These are phyloP conservation scores for Mesitornis unicolor DNA, from an alignment of 2,113 vertebrate species.

Conservation along the genomic window DNA sequence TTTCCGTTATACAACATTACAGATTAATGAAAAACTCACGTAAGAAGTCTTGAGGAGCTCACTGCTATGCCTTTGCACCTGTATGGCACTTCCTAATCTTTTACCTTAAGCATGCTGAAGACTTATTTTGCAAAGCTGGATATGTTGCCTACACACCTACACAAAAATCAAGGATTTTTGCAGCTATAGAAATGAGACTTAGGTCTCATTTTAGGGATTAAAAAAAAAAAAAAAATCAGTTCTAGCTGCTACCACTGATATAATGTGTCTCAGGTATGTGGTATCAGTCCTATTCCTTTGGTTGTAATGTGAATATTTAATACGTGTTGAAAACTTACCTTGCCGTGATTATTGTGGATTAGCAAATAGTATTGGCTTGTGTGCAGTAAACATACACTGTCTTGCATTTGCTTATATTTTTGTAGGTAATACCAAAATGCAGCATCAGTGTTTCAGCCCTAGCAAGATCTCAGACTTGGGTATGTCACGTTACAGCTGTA, in stretches of 20 bases:
- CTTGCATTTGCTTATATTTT: not conserved
- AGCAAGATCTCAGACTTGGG: not conserved
- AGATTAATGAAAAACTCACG: not conserved
- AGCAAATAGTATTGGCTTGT: not conserved
- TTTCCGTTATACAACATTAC: not conserved
- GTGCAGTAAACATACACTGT: not conserved
- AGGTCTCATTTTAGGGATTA: not conserved
- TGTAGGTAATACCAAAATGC: not conserved
- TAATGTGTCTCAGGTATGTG: conserved; percentile 48
- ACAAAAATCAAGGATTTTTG: not conserved
- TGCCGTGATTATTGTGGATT: conserved; percentile 8
- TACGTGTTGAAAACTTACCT: not conserved
- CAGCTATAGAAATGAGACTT: not conserved
- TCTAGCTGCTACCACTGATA: conserved; percentile 9
- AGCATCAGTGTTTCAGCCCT: not conserved
- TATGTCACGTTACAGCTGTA: conserved; percentile 12
- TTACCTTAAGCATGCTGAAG: not conserved
- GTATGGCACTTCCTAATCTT: not conserved
- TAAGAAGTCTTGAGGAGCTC: not conserved
- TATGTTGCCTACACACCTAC: not conserved
- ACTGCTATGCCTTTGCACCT: not conserved
- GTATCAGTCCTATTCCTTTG: not conserved
- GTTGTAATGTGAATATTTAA: conserved; percentile 43
- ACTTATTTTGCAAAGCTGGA: not conserved
- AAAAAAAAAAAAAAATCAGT: not conserved